Conservation (phyloP, 2,797 vertebrate species). For the Ficedula albicollis region DNA sequence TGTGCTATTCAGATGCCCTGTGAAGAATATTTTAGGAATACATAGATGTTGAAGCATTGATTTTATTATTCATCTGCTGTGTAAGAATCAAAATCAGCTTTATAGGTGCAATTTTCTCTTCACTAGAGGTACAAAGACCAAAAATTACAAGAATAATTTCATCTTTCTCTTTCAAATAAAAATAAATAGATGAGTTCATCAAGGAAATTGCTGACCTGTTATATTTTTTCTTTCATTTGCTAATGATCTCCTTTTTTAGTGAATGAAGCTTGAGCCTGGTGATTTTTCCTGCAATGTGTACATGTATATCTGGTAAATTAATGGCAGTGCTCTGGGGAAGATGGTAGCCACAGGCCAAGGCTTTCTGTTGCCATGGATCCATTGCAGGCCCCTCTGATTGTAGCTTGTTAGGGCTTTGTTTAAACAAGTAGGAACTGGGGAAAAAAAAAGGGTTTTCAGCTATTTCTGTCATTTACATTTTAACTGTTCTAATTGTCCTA, state of each 20-base stretch:
- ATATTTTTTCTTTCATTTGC: conserved; percentile 54
- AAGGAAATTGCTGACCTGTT: conserved; percentile 56
- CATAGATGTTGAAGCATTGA: neutral
- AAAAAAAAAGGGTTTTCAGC: conserved; percentile 70
- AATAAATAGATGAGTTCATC: conserved; percentile 62
- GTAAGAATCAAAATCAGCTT: conserved; percentile 42
- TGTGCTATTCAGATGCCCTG: conserved; percentile 12
- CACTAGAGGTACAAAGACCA: conserved; percentile 6
- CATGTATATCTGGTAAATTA: conserved; percentile 41
- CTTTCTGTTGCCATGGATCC: conserved; percentile 81
- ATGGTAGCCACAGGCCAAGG: conserved; percentile 70
- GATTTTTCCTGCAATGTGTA: conserved; percentile 16
- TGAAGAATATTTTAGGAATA: conserved; percentile 49
- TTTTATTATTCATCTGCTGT: conserved; percentile 24
- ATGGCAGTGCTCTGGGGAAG: conserved; percentile 39
- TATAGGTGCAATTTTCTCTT: conserved; percentile 30
- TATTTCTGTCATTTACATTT: conserved; percentile 86
- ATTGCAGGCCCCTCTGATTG: conserved; percentile 77
- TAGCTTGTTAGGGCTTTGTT: conserved; percentile 83
- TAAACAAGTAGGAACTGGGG: conserved; percentile 77
- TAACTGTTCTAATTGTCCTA: conserved; percentile 71
- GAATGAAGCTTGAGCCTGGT: conserved; percentile 41
- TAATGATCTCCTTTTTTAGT: conserved; percentile 43
- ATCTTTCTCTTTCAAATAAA: conserved; percentile 62
- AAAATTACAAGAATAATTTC: conserved; percentile 54